These are phyloP conservation scores for Atherix ibis DNA, from an alignment of 2,888 invertebrate genomes.

Conservation along the genomic window DNA sequence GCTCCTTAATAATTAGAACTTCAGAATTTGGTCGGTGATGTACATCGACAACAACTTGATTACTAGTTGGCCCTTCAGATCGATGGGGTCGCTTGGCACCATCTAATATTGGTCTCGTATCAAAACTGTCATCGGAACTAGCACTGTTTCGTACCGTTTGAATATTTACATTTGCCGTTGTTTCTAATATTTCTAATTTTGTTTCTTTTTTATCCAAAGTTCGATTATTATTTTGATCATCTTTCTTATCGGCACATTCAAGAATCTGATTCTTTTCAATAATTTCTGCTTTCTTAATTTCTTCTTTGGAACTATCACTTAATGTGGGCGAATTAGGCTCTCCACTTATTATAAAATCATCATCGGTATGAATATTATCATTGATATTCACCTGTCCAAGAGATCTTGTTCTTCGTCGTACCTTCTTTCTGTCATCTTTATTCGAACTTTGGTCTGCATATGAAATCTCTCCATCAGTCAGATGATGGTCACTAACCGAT, in stretches of 20 bases:
- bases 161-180: not conserved
- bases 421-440: constrained; percentile 10
- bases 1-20: constrained; percentile 1
- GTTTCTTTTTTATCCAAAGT: not conserved
- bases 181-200: not conserved
- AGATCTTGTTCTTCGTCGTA: constrained; percentile 13
- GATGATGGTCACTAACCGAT: constrained; percentile 7
- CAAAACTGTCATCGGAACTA: not conserved
- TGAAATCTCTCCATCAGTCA: constrained; percentile 13
- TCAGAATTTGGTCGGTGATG: constrained; percentile 7
- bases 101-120: not conserved
- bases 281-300: not conserved
- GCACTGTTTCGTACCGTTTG: not conserved
- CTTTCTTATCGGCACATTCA: not conserved
- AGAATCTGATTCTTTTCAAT: not conserved
- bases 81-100: not conserved
- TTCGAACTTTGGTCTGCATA: constrained; percentile 9
- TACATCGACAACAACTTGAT: constrained; percentile 7
- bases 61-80: not conserved
- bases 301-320: constrained; percentile 1
- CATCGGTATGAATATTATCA: constrained; percentile 5
- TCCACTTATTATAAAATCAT: constrained; percentile 8
- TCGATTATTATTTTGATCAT: not conserved
- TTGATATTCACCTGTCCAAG: constrained; percentile 11
- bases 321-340: not conserved